Evolutionary conservation across 2,113 vertebrate genomes (phyloP), one percentile per base, ranked within the genome.

Genomic region (Ploceus nigricollis): DNA sequence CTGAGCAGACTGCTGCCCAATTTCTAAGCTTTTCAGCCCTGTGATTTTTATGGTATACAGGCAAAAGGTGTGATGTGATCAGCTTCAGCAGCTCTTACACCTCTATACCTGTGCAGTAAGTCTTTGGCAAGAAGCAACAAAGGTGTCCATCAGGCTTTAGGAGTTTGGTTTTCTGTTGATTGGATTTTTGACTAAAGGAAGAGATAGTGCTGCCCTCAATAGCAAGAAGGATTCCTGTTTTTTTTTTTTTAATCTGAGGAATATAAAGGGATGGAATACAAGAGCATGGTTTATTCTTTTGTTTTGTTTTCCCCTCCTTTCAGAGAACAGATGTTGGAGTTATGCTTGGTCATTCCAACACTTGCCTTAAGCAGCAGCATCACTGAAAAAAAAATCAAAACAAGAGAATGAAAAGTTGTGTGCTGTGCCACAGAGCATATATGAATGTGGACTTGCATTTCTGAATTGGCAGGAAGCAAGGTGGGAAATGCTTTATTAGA

Each of bases 401-500:
- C 4, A 13, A 63, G 22, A 76, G 16, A 72, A 73, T 22, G 37
- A 15, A 1, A 92, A 89, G 66, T 81, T 65, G 30, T 27, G 11
- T 51, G 39, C 31, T 3, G 0, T 61, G 48, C 63, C 66, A 61
- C 75, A 78, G 72, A 80, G 58, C 58, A 61, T 0, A 0, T 64
- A 54, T 51, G 56, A 91, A 58, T 9, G 27, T 57, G 77, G 47
- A 60, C 47, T 94, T 70, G 54, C 31, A 20, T 82, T 91, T 47
- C 47, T 65, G 50, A 69, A 76, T 60, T 84, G 77, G 54, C 78
- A 88, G 81, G 90, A 95, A 90, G 68, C 40, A 14, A 72, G 53
- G 70, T 60, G 64, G 87, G 70, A 94, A 96, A 89, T 87, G 35
- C 79, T 78, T 85, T 88, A 57, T 94, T 87, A 51, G 73, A 56